Conservation (phyloP, 2,113 vertebrate genomes). For the Ctenomys sociabilis region DNA sequence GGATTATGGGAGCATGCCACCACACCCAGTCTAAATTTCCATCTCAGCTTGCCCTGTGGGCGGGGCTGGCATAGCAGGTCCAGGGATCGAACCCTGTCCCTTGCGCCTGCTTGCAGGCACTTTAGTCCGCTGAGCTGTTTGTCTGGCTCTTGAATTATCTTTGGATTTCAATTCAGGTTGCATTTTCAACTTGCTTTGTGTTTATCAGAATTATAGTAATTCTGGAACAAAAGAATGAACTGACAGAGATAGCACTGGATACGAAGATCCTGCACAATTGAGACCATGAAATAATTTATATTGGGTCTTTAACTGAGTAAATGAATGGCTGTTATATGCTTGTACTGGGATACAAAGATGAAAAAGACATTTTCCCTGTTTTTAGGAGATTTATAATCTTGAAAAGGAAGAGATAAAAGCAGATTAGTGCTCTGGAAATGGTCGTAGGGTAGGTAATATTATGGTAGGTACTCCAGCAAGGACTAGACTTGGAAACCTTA, state of each 20-base stretch:
- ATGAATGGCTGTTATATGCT: neutral
- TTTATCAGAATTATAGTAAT: neutral
- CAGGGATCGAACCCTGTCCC: too few relatives aligned
- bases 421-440: neutral
- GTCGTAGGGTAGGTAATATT: neutral
- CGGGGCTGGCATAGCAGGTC: too few relatives aligned
- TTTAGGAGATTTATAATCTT: neutral
- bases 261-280: neutral
- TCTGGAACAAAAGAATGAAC: neutral
- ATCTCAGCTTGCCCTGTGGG: too few relatives aligned
- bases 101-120: too few relatives aligned
- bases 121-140: too few relatives aligned
- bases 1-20: too few relatives aligned
- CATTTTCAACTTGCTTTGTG: neutral
- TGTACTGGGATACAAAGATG: neutral
- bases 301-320: neutral
- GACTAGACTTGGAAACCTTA: neutral
- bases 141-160: neutral
- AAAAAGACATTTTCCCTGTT: neutral
- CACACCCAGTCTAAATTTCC: too few relatives aligned
- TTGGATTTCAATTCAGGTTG: neutral
- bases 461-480: neutral
- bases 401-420: constrained; percentile 8
- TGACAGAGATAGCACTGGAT: neutral
- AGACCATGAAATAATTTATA: neutral